Conservation (phyloP, 1,140 invertebrate species). For the Chymomyza costata region DNA sequence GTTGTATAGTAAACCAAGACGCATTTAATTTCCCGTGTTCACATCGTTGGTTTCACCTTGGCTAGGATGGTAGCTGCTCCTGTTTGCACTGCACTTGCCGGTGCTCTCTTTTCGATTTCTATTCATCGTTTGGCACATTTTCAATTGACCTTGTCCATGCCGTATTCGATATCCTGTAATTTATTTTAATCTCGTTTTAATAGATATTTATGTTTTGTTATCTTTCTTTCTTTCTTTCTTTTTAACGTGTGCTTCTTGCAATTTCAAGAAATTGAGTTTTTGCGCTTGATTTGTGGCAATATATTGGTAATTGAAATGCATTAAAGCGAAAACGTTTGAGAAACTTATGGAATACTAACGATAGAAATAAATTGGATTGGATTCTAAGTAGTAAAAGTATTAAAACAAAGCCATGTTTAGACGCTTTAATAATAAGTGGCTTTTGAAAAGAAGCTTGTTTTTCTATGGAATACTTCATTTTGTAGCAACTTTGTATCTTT, state of each 20-base stretch:
- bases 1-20: conserved; percentile 23
- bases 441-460: too few relatives aligned
- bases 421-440: too few relatives aligned
- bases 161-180: conserved; percentile 36
- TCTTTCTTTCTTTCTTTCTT: conserved; percentile 24
- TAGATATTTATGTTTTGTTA: conserved; percentile 67
- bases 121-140: conserved; percentile 4
- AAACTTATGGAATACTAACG: too few relatives aligned
- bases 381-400: too few relatives aligned
- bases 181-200: conserved; percentile 64
- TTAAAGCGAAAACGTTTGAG: too few relatives aligned
- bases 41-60: conserved; percentile 42
- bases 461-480: too few relatives aligned
- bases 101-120: not conserved
- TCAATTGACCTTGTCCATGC: conserved; percentile 1
- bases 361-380: too few relatives aligned
- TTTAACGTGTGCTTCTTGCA: conserved; percentile 46
- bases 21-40: conserved; percentile 62
- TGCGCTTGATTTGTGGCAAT: conserved; percentile 27
- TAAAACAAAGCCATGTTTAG: too few relatives aligned
- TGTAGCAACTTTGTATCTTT: too few relatives aligned
- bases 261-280: conserved; percentile 45
- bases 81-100: conserved; percentile 53
- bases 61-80: not conserved
- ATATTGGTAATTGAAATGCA: too few relatives aligned